phyloP scores from a whole-genome alignment of 2,888 invertebrate genomes.

The Entomobrya multifasciata region DNA sequence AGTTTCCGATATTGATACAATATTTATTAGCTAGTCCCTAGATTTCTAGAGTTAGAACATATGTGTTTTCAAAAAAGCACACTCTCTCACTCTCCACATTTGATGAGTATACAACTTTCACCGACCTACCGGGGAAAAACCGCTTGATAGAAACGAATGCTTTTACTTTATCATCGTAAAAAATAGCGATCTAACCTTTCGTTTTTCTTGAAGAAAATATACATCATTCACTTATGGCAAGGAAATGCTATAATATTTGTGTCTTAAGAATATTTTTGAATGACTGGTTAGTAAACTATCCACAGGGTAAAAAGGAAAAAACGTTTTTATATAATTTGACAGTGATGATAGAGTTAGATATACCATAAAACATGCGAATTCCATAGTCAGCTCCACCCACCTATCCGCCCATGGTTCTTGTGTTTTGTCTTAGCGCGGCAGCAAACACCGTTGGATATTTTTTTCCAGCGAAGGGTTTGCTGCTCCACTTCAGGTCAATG shows the following conservation, averaged over 20 bases:
- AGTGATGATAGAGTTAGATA: slow-evolving; percentile 5
- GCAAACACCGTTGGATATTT: neutral
- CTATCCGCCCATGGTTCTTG: slow-evolving; percentile 1
- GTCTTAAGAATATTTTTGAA: slow-evolving; percentile 27
- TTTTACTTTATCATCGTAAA: slow-evolving; percentile 31
- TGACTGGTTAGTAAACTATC: slow-evolving; percentile 1
- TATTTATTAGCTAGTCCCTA: slow-evolving; percentile 58
- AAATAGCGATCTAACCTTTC: neutral
- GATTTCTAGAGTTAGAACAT: too few relatives aligned
- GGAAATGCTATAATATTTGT: neutral
- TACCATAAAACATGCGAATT: neutral
- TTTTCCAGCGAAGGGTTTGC: neutral
- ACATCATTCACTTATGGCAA: neutral
- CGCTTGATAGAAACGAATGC: too few relatives aligned
- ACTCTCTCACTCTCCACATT: too few relatives aligned
- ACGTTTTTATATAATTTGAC: neutral
- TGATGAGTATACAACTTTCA: too few relatives aligned
- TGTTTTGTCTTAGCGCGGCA: neutral
- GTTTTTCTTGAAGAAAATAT: neutral
- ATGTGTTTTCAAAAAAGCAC: too few relatives aligned
- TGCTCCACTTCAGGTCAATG: slow-evolving; percentile 45
- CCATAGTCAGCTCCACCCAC: too few relatives aligned
- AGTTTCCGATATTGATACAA: slow-evolving; percentile 64
- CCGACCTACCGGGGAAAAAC: too few relatives aligned
- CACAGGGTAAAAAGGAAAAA: neutral